Evolutionary conservation across 2,888 invertebrate genomes (phyloP).

Genomic region (Allolobophora icterica): DNA sequence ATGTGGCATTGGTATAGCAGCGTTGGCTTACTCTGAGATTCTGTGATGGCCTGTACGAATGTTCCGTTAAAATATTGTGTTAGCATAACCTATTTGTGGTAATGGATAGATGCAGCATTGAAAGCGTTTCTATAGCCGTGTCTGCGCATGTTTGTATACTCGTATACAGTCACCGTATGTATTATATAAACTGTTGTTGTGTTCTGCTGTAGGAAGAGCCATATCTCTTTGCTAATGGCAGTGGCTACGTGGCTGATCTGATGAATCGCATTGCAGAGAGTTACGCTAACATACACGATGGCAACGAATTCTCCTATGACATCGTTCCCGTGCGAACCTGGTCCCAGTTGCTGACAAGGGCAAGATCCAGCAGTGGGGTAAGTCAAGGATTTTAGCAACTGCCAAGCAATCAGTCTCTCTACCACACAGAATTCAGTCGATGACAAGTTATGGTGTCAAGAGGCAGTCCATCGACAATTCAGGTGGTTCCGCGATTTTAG

Average conservation of each 20-base stretch:
- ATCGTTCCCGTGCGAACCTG: slow-evolving; percentile 33
- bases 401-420: background rate
- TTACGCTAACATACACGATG: background rate
- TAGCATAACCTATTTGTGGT: too few relatives aligned
- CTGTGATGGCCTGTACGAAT: too few relatives aligned
- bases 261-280: background rate
- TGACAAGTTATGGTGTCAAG: too few relatives aligned
- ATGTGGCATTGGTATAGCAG: too few relatives aligned
- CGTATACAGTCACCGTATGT: background rate
- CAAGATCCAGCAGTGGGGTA: slow-evolving; percentile 25
- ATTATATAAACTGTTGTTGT: background rate
- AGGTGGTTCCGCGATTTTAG: too few relatives aligned
- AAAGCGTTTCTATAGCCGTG: too few relatives aligned
- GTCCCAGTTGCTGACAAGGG: slow-evolving; percentile 13
- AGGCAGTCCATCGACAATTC: too few relatives aligned
- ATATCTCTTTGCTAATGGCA: slow-evolving; percentile 31
- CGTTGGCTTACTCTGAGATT: too few relatives aligned
- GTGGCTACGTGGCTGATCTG: slow-evolving; percentile 34
- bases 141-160: too few relatives aligned
- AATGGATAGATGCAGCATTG: too few relatives aligned
- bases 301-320: slow-evolving; percentile 27
- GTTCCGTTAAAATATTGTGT: too few relatives aligned
- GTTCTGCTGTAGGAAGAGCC: slow-evolving; percentile 29
- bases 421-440: too few relatives aligned
- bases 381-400: background rate